Evolutionary conservation across 2,113 vertebrate genomes (phyloP).

Genomic region (Trogon surrucura): DNA sequence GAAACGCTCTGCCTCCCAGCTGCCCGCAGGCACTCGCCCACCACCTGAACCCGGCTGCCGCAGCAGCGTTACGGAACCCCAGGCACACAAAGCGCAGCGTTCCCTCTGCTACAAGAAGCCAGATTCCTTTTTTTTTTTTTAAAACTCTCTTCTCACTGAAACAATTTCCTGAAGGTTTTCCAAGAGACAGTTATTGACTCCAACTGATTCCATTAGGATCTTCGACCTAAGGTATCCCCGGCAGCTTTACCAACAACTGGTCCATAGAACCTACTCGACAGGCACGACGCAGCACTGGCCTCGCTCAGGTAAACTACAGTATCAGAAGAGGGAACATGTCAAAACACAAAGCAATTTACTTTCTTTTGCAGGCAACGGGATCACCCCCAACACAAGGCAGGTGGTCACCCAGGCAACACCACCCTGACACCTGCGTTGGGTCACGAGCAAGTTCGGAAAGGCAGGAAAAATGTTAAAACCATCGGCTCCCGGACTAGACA

Average conservation of each 20-base stretch:
- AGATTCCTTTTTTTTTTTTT: not conserved
- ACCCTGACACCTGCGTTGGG: fast-evolving
- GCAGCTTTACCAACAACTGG: not conserved
- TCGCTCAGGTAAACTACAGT: not conserved
- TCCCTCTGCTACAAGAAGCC: not conserved
- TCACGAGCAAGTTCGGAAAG: not conserved
- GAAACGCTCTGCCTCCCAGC: not conserved
- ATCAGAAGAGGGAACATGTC: not conserved
- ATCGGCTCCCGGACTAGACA: not conserved
- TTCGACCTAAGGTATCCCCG: not conserved
- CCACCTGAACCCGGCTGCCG: not conserved
- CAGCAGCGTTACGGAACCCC: not conserved
- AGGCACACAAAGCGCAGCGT: not conserved
- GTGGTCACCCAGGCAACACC: not conserved
- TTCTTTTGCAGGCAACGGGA: not conserved
- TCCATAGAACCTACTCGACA: not conserved
- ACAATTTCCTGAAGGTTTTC: conserved; percentile 13
- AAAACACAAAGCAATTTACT: not conserved
- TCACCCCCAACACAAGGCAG: not conserved
- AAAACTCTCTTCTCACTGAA: not conserved
- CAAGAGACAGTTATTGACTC: conserved; percentile 19
- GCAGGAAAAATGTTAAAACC: not conserved
- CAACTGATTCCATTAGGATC: not conserved
- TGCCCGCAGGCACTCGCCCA: not conserved
- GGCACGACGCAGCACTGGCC: fast-evolving